Evolutionary conservation across 1,140 invertebrate genomes (phyloP), one percentile per base, ranked within the genome.

Genomic region (Bombus confusus): DNA sequence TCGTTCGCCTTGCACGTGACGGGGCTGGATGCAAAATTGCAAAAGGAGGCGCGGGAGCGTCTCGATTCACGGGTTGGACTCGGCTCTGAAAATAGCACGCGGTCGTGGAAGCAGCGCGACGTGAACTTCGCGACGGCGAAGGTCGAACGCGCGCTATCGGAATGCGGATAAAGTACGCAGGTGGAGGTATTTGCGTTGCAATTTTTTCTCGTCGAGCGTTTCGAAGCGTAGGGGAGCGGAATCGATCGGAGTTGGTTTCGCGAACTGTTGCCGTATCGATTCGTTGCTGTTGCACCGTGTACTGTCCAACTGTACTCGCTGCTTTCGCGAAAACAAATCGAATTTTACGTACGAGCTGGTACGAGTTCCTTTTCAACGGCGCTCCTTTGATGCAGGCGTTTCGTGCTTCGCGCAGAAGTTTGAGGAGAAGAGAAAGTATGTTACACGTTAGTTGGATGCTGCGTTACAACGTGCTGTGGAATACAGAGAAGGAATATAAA

Each of bases 111-210:
- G 22, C 25, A n/a, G 15, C 39, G n/a, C 34, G 69, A 31, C 25
- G 47, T 22, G 25, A 52, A 59, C 18, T 75, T 75, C 12, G 8
- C 39, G 37, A 39, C 25, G 34, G 4, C 73, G 74, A 76, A 76
- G 74, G 74, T 76, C 74, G 25, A 59, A 52, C 18, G 22, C 34
- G 47, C 41, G 22, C 47, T 34, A 18, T 12, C 8, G 57, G 75
- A 77, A 77, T 18, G 75, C 57, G 31, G 25, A 31, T 41, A 41
- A 25, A 62, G 37, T 15, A 77, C 75, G 34, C 76, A 80, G 66
- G 47, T 84, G 31, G 18, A 39, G 25, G 68, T 28, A 84, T 64
- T 85, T 59, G 76, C 83, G 64, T 69, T 52, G 39, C 52, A 37
- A 71, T 47, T 80, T 52, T 41, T 39, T 22, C 57, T 39, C 34